phyloP scores from a whole-genome alignment of 2,888 invertebrate genomes.

The Beris morrisii region DNA sequence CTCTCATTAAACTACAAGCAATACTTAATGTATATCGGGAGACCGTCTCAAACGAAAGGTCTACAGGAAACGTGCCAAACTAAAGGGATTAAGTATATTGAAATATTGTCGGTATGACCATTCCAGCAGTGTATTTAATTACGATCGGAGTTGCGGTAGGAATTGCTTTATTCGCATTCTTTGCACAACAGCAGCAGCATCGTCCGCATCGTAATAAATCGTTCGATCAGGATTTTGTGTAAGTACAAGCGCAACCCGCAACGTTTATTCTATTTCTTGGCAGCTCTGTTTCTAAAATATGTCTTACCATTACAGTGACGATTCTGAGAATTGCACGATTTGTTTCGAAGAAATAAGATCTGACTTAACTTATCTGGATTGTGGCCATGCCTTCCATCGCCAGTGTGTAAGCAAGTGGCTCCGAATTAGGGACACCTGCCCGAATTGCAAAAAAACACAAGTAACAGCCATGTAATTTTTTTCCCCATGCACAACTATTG shows the following conservation, averaged over 20 bases:
- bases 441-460: constrained; percentile 6
- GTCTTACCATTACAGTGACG: constrained; percentile 4
- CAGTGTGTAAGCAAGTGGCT: constrained; percentile 17
- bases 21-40: no score
- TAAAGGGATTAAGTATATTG: no score
- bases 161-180: constrained; percentile 25
- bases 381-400: constrained; percentile 22
- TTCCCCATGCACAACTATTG: no score
- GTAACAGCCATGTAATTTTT: no score
- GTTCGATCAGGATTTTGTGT: constrained; percentile 6
- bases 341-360: constrained; percentile 6
- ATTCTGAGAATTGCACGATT: constrained; percentile 12
- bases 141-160: constrained; percentile 27
- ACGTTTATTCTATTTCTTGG: no score
- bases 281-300: no score
- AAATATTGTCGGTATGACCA: constrained; percentile 7
- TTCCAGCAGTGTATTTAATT: constrained; percentile 26
- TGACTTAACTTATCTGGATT: constrained; percentile 16
- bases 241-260: not conserved
- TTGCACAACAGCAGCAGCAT: constrained; percentile 14
- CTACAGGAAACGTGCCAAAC: no score
- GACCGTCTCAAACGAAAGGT: no score
- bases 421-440: constrained; percentile 3
- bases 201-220: constrained; percentile 2
- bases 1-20: no score